phyloP scores from a whole-genome alignment of 2,797 vertebrate species.

The Garrulus glandarius region DNA sequence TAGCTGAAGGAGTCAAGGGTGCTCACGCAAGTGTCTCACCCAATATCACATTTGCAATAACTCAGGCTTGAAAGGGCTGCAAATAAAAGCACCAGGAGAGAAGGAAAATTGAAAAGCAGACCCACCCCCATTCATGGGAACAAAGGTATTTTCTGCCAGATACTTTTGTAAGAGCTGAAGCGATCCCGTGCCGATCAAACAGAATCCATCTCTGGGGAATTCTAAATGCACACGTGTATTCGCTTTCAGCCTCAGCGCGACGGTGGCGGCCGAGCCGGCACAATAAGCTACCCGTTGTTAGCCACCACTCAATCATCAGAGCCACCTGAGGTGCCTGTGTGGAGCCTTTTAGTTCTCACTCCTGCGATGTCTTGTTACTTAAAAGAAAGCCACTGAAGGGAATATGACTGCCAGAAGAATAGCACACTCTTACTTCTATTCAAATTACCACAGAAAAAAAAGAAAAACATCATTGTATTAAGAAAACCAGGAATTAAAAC shows the following conservation, averaged over 20 bases:
- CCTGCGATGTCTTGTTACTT: conserved; percentile 15
- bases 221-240: neutral
- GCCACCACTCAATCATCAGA: conserved; percentile 31
- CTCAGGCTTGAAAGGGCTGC: neutral
- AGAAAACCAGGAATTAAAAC: neutral
- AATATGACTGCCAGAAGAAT: neutral
- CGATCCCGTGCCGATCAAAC: rapidly evolving
- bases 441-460: neutral
- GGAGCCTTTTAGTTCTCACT: conserved; percentile 57
- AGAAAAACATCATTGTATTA: neutral
- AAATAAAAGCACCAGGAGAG: neutral
- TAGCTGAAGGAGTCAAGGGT: neutral
- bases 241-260: neutral
- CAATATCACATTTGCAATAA: rapidly evolving
- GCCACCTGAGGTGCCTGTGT: conserved; percentile 5
- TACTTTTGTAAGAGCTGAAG: neutral
- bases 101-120: neutral
- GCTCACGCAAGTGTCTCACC: neutral
- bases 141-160: neutral
- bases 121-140: neutral
- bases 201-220: neutral
- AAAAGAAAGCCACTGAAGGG: neutral
- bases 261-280: neutral
- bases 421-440: neutral
- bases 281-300: conserved; percentile 3